Percentiles rank a stretch among this genome's conserved stretches.
These are phyloP conservation scores for Steromphala cineraria DNA, from an alignment of 2,888 invertebrate species.

Conservation along the genomic window DNA sequence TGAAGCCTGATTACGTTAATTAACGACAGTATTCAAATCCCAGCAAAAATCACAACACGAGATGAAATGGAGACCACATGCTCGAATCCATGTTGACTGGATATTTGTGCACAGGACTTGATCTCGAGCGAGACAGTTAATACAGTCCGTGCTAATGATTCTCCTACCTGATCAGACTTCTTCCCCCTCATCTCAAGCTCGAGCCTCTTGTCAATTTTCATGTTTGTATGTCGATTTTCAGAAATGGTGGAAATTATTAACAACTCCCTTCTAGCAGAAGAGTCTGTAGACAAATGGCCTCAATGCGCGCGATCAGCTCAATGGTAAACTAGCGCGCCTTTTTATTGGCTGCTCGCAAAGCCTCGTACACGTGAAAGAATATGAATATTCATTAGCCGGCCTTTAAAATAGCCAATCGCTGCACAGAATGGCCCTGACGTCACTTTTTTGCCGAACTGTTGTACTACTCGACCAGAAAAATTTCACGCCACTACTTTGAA, in stretches of 20 bases:
- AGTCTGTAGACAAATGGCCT: conserved; percentile 23
- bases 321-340: conserved; percentile 48
- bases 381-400: conserved; percentile 61
- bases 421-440: conserved; percentile 27
- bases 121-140: background rate
- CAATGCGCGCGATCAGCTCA: conserved; percentile 63
- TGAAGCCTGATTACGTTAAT: too few relatives aligned
- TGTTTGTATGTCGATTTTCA: background rate
- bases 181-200: conserved; percentile 94
- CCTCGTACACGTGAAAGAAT: conserved; percentile 53
- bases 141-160: conserved; percentile 36
- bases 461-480: background rate
- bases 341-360: conserved; percentile 54
- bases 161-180: conserved; percentile 91
- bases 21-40: background rate
- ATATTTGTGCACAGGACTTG: background rate
- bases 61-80: background rate
- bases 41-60: too few relatives aligned
- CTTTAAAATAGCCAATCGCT: conserved; percentile 42
- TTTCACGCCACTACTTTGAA: background rate
- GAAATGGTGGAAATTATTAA: background rate
- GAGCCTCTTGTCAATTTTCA: conserved; percentile 80
- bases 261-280: background rate
- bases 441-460: conserved; percentile 25
- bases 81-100: background rate